Evolutionary conservation across 1,140 invertebrate genomes (phyloP), one percentile per base, ranked within the genome.

Genomic region (Macrosteles quadrilineatus): DNA sequence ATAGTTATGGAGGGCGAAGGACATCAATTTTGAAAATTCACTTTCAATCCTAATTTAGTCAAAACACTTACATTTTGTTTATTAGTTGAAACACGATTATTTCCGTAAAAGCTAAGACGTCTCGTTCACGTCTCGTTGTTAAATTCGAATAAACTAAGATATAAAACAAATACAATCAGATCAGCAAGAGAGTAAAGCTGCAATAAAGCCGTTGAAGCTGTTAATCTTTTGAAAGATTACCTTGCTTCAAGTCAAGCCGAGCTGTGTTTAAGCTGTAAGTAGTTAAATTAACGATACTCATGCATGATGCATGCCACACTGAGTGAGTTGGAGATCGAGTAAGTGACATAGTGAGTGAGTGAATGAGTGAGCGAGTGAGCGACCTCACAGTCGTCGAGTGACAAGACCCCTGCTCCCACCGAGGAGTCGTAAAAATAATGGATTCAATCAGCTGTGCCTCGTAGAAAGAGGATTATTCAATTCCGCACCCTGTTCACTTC

Each of bases 391-490:
- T n/a, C n/a, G n/a, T n/a, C n/a, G 47, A 17, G 14, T 21, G 47
- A 50, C 21, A 50, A 19, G 47, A 50, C 47, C 31, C n/a, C n/a
- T 27, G 27, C 12, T 3, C 25, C 4, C 59, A n/a, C n/a, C 31
- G 59, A n/a, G n/a, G 27, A 63, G 29, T 63, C 59, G 59, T 63
- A 63, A 63, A 63, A 63, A 63, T 63, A 63, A 63, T 63, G 29
- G 32, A 63, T 63, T 63, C 59, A 63, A 63, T 63, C 59, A 32
- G n/a, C 59, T 3, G n/a, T 14, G 29, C 59, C 66, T 47, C 50
- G 23, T 25, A 23, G 30, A 43, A 53, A 30, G 31, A 30, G n/a
- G 59, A 73, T 65, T 70, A 64, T 77, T 76, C 75, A 75, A 78
- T 74, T 72, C 71, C 47, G 21, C n/a, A 40, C 47, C 6, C 6